Percentiles rank a stretch among this genome's conserved stretches.
Evolutionary conservation across 2,888 invertebrate species (phyloP).

Genomic region (Priocnemis perturbator): DNA sequence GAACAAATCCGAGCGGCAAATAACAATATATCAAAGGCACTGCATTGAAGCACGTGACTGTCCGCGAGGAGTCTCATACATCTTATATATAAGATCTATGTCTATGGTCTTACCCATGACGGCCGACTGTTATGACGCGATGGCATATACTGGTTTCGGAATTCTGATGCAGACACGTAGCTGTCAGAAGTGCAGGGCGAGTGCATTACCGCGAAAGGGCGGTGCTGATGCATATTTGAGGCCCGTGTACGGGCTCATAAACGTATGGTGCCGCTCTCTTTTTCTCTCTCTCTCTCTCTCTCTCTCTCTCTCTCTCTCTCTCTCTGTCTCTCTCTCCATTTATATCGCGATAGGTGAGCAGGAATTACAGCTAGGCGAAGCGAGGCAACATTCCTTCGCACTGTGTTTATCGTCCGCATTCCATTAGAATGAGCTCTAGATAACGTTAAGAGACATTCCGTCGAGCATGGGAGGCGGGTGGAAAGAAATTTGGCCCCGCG

Average conservation of each 20-base stretch:
- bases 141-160: not conserved
- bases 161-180: too few relatives aligned
- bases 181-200: not conserved
- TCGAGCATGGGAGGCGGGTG: slow-evolving; percentile 5
- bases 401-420: slow-evolving; percentile 50
- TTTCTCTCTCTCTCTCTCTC: slow-evolving; percentile 18
- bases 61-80: too few relatives aligned
- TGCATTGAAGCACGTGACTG: too few relatives aligned
- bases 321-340: slow-evolving; percentile 23
- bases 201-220: slow-evolving; percentile 3
- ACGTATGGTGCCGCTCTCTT: slow-evolving; percentile 3
- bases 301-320: slow-evolving; percentile 13
- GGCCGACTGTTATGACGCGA: not conserved
- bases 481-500: slow-evolving; percentile 24
- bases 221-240: slow-evolving; percentile 36
- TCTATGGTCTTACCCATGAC: too few relatives aligned
- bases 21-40: too few relatives aligned
- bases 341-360: slow-evolving; percentile 20
- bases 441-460: slow-evolving; percentile 48
- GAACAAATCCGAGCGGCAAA: too few relatives aligned
- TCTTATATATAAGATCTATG: too few relatives aligned
- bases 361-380: slow-evolving; percentile 1
- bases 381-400: slow-evolving; percentile 34
- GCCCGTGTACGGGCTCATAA: slow-evolving; percentile 12
- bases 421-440: slow-evolving; percentile 44